Base-by-base conservation (phyloP, 2,888 invertebrate genomes). In the Palloptera scutellata region DNA sequence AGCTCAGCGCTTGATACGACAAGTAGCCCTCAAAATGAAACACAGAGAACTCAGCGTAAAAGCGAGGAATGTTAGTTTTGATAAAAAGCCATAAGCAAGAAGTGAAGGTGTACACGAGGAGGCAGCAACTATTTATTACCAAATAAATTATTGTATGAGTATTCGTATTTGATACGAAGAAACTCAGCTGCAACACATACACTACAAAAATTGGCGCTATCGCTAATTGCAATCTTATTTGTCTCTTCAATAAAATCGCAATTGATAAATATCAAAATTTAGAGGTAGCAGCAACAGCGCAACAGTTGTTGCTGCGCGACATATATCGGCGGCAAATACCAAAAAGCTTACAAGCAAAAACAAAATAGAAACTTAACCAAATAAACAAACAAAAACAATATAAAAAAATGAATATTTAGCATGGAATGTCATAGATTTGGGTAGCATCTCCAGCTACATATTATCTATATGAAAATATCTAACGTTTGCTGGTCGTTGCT, bases 241-340 rank as follows among this genome's bases (percentile, higher is more conserved):
- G 59, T 30, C 30, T n/a, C 45, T 52, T 57, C 64, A 64, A 68
- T 68, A 68, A 68, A 68, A 68, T 68, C 68, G 68, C 61, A 64
- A 64, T 68, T 68, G 68, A 68, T 68, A 68, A 68, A 58, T 17
- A 68, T 64, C 68, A 52, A 40, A 40, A 53, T 13, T 64, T 40
- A 48, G 48, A 13, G 48, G 5, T 48, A 13, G 48, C 15, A 48
- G 48, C 48, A 48, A 48, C 48, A 3, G 48, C 45, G 66, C 66
- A 58, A 55, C 66, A 62, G 61, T 45, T 48, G 52, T 52, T 57
- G 30, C n/a, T 15, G 20, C 54, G 48, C 51, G 19, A 63, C 30
- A 15, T 41, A 57, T 57, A 57, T 57, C 73, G 79, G 78, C 79
- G 79, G 79, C 75, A 79, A 79, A 80, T 78, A 79, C 77, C 80